Evolutionary conservation across 2,113 vertebrate species (phyloP).

Genomic region (Vulpes vulpes): DNA sequence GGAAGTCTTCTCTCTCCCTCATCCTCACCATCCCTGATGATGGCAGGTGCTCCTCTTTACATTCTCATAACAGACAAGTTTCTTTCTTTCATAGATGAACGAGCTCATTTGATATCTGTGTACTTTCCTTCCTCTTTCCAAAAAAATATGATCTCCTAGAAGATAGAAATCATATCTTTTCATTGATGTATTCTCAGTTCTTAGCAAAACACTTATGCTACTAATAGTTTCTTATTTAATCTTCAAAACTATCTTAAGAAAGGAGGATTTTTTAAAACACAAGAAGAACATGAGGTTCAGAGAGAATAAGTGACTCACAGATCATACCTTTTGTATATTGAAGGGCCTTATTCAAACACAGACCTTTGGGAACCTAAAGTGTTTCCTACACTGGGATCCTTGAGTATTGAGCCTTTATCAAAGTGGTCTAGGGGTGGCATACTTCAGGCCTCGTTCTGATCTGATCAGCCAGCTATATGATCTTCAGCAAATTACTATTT

Average conservation of each 20-base stretch:
- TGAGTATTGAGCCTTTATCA: neutral
- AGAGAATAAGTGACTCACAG: neutral
- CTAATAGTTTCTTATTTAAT: neutral
- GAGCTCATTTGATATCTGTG: neutral
- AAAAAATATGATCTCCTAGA: neutral
- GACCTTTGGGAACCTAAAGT: neutral
- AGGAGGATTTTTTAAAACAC: neutral
- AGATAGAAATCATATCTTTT: neutral
- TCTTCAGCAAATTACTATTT: neutral
- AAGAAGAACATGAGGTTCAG: neutral
- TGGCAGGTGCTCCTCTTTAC: fast-evolving
- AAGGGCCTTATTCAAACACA: neutral
- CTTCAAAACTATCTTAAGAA: neutral
- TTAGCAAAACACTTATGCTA: neutral
- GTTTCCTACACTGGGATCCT: neutral
- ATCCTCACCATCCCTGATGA: fast-evolving
- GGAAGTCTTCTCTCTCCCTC: neutral
- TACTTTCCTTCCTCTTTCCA: neutral
- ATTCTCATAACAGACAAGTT: neutral
- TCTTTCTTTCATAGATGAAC: neutral
- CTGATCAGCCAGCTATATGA: neutral
- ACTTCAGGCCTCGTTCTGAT: neutral
- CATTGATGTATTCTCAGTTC: neutral
- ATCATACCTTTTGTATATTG: neutral
- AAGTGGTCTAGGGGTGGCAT: fast-evolving